Base-by-base conservation (phyloP, 2,113 vertebrate genomes). In the Oreochromis spilurus region DNA sequence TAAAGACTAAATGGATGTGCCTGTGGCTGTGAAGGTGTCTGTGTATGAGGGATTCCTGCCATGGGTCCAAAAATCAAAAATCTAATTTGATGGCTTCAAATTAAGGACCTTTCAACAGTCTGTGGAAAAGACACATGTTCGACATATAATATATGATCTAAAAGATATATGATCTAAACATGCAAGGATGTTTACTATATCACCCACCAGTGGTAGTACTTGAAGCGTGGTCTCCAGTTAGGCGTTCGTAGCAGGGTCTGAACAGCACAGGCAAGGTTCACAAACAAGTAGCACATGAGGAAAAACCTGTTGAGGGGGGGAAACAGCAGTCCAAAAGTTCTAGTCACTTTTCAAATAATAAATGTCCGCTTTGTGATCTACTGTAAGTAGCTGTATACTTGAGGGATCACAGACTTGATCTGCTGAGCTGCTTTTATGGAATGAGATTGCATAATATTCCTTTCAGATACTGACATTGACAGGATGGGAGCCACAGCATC, bases 271-370 rank as follows among this genome's bases (percentile, higher is more conserved):
- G 98, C 98, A 96, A 99, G 90, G 94, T 99, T 99, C 81, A 99
- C 98, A 85, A 99, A 99, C 95, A 99, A 93, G 95, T 99, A 99
- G 92, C 98, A 99, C 98, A 99, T 99, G 86, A 99, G 96, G 91
- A 99, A 99, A 93, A 99, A 99, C 98, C 98, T 99, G 95, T 21
- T 7, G 43, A 62, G 4, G 17, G 57, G 34, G 9, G 9, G 31
- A 75, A 50, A 80, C 11, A 72, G 36, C 3, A 57, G 29, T 29
- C 16, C 45, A 67, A 78, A 57, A 7, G 17, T 16, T 36, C 4
- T 7, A 13, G 54, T 81, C 11, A 38, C 38, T 43, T 12, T 43
- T 80, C 10, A 34, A 62, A 26, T 83, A 58, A 83, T 84, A 58
- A 83, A 90, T 75, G 62, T 57, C 14, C 24, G 34, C 17, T 84